phyloP scores from a whole-genome alignment of 1,140 invertebrate genomes.

The Xylocopa sonorina region DNA sequence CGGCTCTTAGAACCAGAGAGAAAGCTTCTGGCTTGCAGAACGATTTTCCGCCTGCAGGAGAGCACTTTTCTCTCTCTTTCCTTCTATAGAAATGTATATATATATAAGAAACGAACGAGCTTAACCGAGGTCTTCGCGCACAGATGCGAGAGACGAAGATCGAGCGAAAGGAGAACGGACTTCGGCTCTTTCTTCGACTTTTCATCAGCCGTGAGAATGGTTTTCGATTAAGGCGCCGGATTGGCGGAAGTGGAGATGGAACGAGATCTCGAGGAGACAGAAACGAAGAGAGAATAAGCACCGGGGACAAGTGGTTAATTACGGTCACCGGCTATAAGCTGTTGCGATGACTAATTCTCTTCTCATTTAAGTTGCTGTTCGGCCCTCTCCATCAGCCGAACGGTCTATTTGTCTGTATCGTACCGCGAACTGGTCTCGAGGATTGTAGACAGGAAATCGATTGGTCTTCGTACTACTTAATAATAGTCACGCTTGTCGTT shows the following conservation, averaged over 20 bases:
- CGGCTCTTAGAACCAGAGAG: background rate
- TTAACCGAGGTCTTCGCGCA: constrained; percentile 23
- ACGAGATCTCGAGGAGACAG: constrained; percentile 55
- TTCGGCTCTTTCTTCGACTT: constrained; percentile 61
- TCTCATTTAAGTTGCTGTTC: constrained; percentile 59
- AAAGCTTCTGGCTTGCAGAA: constrained; percentile 22
- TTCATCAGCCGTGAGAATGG: constrained; percentile 68
- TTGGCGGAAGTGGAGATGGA: constrained; percentile 57
- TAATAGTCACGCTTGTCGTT: too few species aligned
- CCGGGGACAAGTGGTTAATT: constrained; percentile 67
- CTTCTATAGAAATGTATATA: background rate
- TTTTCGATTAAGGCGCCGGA: constrained; percentile 64
- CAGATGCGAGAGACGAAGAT: background rate
- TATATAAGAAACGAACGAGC: constrained; percentile 41
- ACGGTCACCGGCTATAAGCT: constrained; percentile 61
- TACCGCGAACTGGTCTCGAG: background rate
- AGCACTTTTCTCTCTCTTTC: background rate
- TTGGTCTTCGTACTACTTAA: background rate
- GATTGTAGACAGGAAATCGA: background rate
- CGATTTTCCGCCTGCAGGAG: background rate
- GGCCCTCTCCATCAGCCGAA: constrained; percentile 54
- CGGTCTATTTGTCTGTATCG: constrained; percentile 48
- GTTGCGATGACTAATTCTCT: constrained; percentile 60
- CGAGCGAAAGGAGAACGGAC: constrained; percentile 42
- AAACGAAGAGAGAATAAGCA: constrained; percentile 55